phyloP scores from a whole-genome alignment of 2,113 vertebrate genomes.

The Phaethornis superciliosus region DNA sequence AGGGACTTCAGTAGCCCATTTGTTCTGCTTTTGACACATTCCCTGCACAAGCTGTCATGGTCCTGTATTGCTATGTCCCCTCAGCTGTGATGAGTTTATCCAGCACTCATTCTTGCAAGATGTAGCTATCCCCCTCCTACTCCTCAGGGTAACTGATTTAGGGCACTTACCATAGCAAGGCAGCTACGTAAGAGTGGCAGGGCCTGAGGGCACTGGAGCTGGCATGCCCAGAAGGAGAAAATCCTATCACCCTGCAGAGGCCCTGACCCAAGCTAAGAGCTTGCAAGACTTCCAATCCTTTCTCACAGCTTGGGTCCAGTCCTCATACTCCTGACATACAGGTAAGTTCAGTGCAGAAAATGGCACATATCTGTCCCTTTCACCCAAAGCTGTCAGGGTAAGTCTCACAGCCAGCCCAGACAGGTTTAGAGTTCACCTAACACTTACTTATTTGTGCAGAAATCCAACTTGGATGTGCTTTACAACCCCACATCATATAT shows the following conservation, averaged over 20 bases:
- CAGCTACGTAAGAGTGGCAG: neutral
- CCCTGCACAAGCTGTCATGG: slow-evolving; percentile 53
- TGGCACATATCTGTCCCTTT: neutral
- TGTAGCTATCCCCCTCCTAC: neutral
- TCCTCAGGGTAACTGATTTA: neutral
- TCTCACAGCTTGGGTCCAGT: neutral
- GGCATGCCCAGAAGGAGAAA: neutral
- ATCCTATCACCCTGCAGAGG: neutral
- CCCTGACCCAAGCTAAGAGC: neutral
- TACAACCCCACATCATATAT: neutral
- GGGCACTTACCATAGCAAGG: neutral
- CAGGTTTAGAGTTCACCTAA: neutral
- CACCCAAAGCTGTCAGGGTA: neutral
- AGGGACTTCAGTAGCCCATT: slow-evolving; percentile 26
- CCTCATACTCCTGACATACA: neutral
- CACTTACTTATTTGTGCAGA: neutral
- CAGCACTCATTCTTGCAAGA: neutral
- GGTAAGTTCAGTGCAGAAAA: neutral
- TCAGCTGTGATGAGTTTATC: slow-evolving; percentile 8
- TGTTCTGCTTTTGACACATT: slow-evolving; percentile 70
- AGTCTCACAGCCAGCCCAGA: neutral
- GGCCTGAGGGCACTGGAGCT: neutral
- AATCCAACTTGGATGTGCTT: neutral
- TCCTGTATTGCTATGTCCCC: slow-evolving; percentile 46
- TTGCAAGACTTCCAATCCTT: neutral